A percentile compares a stretch with the other conserved stretches of the same genome.
Evolutionary conservation across 2,888 invertebrate species (phyloP).

Genomic region (Salpingus planirostris): DNA sequence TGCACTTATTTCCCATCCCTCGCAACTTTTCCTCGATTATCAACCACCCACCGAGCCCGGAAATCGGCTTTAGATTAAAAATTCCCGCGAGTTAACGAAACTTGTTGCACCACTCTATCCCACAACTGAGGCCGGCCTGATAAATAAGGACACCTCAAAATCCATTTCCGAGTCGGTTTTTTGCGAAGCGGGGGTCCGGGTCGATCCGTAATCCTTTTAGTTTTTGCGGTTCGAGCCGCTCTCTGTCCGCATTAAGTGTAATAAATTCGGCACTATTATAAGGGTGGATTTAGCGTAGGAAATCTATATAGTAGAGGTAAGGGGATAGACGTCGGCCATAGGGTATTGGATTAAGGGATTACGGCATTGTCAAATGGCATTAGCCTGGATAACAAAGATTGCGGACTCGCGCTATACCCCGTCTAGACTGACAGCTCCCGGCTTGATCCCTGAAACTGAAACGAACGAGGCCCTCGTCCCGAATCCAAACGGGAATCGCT

Average conservation of each 20-base stretch:
- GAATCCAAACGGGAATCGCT: neutral
- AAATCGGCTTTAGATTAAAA: too few relatives aligned
- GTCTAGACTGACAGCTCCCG: conserved; percentile 16
- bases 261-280: conserved; percentile 14
- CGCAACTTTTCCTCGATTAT: too few relatives aligned
- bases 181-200: neutral
- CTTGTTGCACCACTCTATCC: too few relatives aligned
- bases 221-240: conserved; percentile 7
- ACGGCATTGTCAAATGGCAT: conserved; percentile 32
- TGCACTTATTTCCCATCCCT: too few relatives aligned
- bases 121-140: too few relatives aligned
- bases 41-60: too few relatives aligned
- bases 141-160: too few relatives aligned
- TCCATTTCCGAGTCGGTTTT: too few relatives aligned
- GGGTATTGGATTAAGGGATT: conserved; percentile 32
- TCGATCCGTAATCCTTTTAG: conserved; percentile 8
- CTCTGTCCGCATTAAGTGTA: conserved; percentile 8
- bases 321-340: conserved; percentile 22
- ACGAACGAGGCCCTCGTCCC: conserved; percentile 1
- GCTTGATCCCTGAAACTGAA: conserved; percentile 13
- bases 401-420: conserved; percentile 11
- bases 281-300: conserved; percentile 17
- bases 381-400: conserved; percentile 33
- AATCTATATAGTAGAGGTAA: conserved; percentile 22
- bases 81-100: too few relatives aligned